Percentiles rank a stretch among this genome's conserved stretches.
phyloP scores from a whole-genome alignment of 2,797 vertebrate genomes.

The Xyrichtys novacula region DNA sequence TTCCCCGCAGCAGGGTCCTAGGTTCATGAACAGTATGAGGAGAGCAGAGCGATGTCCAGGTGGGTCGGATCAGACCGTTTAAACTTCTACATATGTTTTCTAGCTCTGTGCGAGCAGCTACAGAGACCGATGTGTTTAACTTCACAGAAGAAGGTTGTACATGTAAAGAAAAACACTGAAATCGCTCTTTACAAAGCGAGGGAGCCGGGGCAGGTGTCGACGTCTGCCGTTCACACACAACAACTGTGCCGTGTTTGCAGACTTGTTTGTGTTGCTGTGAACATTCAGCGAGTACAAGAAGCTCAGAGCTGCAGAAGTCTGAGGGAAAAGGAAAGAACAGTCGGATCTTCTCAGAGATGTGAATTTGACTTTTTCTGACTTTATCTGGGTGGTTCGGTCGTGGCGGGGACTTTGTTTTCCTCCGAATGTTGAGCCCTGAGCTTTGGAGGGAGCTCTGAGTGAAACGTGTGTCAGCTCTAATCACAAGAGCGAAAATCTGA shows the following conservation, averaged over 20 bases:
- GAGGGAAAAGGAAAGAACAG: conserved; percentile 2
- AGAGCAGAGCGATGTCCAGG: conserved; percentile 19
- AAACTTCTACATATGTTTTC: conserved; percentile 20
- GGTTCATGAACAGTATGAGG: conserved; percentile 10
- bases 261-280: conserved; percentile 19
- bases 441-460: conserved; percentile 28
- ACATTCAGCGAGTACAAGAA: conserved; percentile 14
- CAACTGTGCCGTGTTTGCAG: conserved; percentile 21
- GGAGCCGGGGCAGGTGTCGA: conserved; percentile 35
- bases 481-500: conserved; percentile 31
- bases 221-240: conserved; percentile 9
- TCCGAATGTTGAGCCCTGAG: conserved; percentile 13
- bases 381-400: conserved; percentile 33
- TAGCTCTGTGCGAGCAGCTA: conserved; percentile 9
- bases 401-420: conserved; percentile 26
- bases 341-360: conserved; percentile 7
- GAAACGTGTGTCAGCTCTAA: conserved; percentile 33
- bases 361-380: conserved; percentile 9
- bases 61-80: neutral
- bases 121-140: neutral
- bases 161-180: conserved; percentile 10
- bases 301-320: neutral
- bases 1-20: conserved; percentile 25
- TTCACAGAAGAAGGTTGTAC: neutral
- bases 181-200: conserved; percentile 16